A percentile compares a stretch with the other conserved stretches of the same genome.
Evolutionary conservation across 2,797 vertebrate genomes (phyloP).

Genomic region (Sebastes glaucus): DNA sequence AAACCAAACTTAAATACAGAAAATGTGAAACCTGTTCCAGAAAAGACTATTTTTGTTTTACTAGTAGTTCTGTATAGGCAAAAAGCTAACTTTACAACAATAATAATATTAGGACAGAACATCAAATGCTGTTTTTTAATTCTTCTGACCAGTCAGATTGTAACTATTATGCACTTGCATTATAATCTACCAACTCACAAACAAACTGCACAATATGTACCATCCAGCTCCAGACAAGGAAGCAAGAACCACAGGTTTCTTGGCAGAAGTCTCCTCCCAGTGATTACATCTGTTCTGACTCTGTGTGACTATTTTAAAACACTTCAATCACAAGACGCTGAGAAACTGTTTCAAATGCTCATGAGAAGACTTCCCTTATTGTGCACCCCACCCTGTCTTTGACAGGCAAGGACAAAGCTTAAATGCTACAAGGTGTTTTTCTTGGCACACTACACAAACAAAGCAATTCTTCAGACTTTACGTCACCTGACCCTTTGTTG

Average conservation of each 20-base stretch:
- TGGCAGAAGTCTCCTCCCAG: slow-evolving; percentile 3
- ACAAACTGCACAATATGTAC: neutral
- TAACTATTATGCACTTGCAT: neutral
- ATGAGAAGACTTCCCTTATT: slow-evolving; percentile 19
- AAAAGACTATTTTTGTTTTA: neutral
- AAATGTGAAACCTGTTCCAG: neutral
- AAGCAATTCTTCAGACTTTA: neutral
- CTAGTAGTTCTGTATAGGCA: neutral
- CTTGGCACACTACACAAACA: neutral
- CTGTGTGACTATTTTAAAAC: slow-evolving; percentile 12
- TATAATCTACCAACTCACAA: neutral
- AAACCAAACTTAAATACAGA: neutral
- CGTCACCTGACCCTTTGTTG: neutral
- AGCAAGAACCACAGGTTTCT: neutral
- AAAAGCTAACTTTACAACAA: neutral
- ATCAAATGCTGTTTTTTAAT: neutral
- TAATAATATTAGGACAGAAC: neutral
- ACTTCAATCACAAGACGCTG: neutral
- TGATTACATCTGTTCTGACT: slow-evolving; percentile 10
- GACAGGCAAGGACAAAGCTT: neutral
- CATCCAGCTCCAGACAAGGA: neutral
- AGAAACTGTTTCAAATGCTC: neutral
- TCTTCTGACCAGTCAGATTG: neutral
- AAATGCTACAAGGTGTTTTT: neutral
- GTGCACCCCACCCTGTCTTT: neutral